Base-by-base conservation (phyloP, 2,113 vertebrate species). In the Amblyornis subalaris region DNA sequence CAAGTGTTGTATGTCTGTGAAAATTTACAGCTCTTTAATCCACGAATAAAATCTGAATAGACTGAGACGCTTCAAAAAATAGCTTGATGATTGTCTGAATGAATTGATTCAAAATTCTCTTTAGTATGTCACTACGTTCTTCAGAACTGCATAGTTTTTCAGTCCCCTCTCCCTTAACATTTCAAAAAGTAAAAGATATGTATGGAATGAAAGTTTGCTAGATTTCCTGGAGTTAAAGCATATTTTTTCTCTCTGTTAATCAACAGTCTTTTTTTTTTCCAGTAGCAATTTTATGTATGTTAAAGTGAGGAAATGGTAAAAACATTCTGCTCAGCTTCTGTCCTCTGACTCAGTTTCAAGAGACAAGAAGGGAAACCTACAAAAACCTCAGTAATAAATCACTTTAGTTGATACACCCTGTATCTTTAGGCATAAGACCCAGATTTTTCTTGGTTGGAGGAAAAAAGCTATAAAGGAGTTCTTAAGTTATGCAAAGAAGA, bases 341-440 rank as follows among this genome's bases (percentile, higher is more conserved):
- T 61, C 25, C 11, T 85, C 36, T 76, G 9, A 64, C 14, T 62
- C 21, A 69, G 40, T 79, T 57, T 80, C 40, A 69, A 65, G n/a
- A 45, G 22, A 22, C 9, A 61, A 84, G 33, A 71, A 80, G 14
- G 4, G 8, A 6, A 75, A 72, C 50, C 6, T 44, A 26, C 33
- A 66, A 33, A 26, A 35, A 0, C 1, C 10, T 6, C 9, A 16
- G 9, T 36, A 67, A 65, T 28, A 20, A 5, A 24, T 45, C 78
- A 38, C 24, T 85, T 75, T 25, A 29, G 8, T 50, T 83, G 50
- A 17, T 82, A 45, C 57, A 45, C 5, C 25, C n/a, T 6, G 0
- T 74, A 35, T 73, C 24, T 28, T 21, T 67, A 14, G 44, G 29
- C 6, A n/a, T 71, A 85, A 45, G 85, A 16, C 4, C 0, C 5